phyloP scores from a whole-genome alignment of 2,797 vertebrate genomes.

The Sebastes goodei region DNA sequence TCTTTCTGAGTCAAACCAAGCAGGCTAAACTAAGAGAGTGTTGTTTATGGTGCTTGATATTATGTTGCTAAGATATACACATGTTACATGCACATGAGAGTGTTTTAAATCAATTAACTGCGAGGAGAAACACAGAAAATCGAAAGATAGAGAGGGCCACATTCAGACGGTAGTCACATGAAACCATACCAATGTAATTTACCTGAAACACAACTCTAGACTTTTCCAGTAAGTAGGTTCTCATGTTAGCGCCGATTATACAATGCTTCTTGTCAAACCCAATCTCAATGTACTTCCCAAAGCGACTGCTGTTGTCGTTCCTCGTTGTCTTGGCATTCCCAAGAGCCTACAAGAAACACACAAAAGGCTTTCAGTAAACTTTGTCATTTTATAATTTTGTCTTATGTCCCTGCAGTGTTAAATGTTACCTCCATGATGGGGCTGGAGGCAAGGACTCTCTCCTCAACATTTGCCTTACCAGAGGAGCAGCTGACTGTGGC shows the following conservation, averaged over 20 bases:
- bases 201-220: conserved; percentile 99
- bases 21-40: neutral
- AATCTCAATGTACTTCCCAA: conserved; percentile 98
- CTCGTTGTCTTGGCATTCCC: conserved; percentile 98
- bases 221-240: conserved; percentile 97
- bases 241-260: conserved; percentile 96
- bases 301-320: conserved; percentile 99
- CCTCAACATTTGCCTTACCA: conserved; percentile 90
- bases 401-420: neutral
- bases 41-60: neutral
- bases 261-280: conserved; percentile 91
- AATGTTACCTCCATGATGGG: conserved; percentile 97
- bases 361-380: neutral
- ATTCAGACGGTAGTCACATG: neutral
- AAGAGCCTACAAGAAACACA: conserved; percentile 84
- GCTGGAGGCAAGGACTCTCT: conserved; percentile 94
- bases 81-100: conserved; percentile 7
- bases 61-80: neutral
- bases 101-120: conserved; percentile 29
- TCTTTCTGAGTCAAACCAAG: neutral
- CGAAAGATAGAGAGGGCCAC: neutral
- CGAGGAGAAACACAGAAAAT: neutral
- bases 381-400: neutral
- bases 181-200: conserved; percentile 27
- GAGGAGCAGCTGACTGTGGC: conserved; percentile 94